Percentiles rank a stretch among this genome's conserved stretches.
phyloP scores from a whole-genome alignment of 2,113 vertebrate species.

The Mesembrinibis cayennensis region DNA sequence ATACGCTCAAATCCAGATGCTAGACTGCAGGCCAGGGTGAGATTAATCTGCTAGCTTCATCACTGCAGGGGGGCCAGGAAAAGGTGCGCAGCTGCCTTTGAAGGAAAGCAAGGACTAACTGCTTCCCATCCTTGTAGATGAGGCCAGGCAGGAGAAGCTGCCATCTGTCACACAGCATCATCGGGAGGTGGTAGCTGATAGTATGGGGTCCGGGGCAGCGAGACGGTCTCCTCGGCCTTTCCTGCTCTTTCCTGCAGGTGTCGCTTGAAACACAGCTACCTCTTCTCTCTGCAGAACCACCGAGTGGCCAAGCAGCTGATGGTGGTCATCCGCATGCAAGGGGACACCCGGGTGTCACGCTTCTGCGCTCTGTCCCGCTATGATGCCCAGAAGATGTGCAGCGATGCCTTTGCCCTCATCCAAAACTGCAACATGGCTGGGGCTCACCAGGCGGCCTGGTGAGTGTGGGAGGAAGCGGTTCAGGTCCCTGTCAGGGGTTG shows the following conservation, averaged over 20 bases:
- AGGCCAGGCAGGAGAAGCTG: neutral
- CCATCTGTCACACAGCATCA: neutral
- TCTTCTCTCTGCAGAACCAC: conserved; percentile 80
- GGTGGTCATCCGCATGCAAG: conserved; percentile 84
- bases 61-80: fast-evolving
- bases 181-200: neutral
- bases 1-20: fast-evolving
- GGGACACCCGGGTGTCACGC: conserved; percentile 83
- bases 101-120: neutral
- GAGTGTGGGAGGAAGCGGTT: conserved; percentile 27
- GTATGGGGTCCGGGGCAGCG: neutral
- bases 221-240: neutral
- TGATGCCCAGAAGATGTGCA: conserved; percentile 85
- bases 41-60: neutral
- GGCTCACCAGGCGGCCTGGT: conserved; percentile 88
- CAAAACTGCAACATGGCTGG: conserved; percentile 87
- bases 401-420: conserved; percentile 85
- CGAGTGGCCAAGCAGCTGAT: conserved; percentile 86
- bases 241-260: conserved; percentile 31
- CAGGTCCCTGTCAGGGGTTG: fast-evolving
- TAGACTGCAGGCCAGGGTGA: neutral
- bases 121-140: neutral
- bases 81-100: neutral
- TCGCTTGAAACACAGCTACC: neutral
- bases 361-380: conserved; percentile 87